phyloP scores from a whole-genome alignment of 2,113 vertebrate species.

The Mobula hypostoma region DNA sequence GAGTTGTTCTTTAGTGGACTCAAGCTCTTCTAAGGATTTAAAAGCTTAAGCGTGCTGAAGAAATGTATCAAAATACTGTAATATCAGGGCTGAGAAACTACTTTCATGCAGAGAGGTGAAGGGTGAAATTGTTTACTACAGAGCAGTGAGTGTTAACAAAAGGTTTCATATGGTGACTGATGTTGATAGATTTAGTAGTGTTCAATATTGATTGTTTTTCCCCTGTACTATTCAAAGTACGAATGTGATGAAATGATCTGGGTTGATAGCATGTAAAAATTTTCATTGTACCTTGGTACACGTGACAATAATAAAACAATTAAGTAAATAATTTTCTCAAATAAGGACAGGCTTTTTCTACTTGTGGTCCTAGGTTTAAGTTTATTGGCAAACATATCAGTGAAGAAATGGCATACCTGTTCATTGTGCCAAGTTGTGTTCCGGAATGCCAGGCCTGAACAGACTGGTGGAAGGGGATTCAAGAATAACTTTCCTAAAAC shows the following conservation, averaged over 20 bases:
- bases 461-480: background rate
- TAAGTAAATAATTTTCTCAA: background rate
- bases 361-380: background rate
- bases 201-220: no score
- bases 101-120: background rate
- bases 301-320: no score
- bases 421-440: background rate
- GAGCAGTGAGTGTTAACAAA: background rate
- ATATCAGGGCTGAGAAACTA: background rate
- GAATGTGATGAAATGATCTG: no score
- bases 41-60: background rate
- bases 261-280: no score
- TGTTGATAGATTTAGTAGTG: background rate
- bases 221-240: no score
- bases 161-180: background rate
- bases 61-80: background rate
- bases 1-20: background rate
- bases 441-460: background rate
- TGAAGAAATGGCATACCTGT: background rate
- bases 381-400: background rate
- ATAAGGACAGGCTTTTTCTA: background rate
- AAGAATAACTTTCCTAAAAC: background rate
- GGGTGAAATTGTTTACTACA: background rate
- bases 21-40: background rate
- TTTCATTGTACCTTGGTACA: no score